These are phyloP conservation scores for Hyposmocoma kahamanoa DNA, from an alignment of 1,140 invertebrate species.

Conservation along the genomic window DNA sequence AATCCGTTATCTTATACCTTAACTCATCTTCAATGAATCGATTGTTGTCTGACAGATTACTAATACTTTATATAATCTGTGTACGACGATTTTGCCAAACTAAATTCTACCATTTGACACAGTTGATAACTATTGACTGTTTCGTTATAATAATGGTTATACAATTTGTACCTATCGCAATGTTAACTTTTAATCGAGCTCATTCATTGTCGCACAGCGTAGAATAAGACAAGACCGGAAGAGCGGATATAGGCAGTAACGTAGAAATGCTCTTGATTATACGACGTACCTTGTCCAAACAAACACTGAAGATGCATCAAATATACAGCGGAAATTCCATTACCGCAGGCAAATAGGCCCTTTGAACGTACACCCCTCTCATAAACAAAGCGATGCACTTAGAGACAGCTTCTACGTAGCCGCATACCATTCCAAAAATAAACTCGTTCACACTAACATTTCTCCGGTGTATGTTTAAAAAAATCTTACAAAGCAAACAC, in stretches of 20 bases:
- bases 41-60: no score
- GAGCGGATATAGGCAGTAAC: no score
- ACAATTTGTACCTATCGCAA: no score
- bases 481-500: conserved; percentile 15
- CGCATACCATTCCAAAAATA: conserved; percentile 56
- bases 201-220: no score
- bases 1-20: no score
- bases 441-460: conserved; percentile 22
- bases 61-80: no score
- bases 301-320: no score
- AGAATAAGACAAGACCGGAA: no score
- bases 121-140: conserved; percentile 13
- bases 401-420: conserved; percentile 41
- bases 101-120: conserved; percentile 7
- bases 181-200: no score
- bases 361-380: conserved; percentile 49
- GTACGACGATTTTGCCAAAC: conserved; percentile 3
- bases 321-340: conserved; percentile 9
- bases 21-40: no score
- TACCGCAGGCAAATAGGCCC: conserved; percentile 31
- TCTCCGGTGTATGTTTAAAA: conserved; percentile 14
- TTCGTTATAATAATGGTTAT: conserved; percentile 16
- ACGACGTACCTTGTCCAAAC: no score
- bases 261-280: no score
- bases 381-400: conserved; percentile 62